phyloP scores from a whole-genome alignment of 2,888 invertebrate genomes.

The Leucoma salicis region DNA sequence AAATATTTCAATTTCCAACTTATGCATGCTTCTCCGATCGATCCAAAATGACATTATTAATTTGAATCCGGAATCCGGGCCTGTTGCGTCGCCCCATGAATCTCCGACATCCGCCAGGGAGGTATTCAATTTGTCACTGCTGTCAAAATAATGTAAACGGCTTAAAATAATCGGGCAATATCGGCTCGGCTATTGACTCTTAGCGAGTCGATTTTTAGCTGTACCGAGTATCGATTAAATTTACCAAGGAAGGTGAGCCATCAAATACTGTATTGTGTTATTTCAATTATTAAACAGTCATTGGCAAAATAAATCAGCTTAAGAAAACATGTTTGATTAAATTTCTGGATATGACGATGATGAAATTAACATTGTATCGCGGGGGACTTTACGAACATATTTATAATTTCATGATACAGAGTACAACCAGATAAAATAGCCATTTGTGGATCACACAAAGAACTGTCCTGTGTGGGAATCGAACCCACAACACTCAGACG shows the following conservation, averaged over 20 bases:
- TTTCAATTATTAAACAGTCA: no score
- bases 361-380: no score
- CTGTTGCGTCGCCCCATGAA: conserved; percentile 53
- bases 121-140: conserved; percentile 69
- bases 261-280: no score
- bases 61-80: conserved; percentile 45
- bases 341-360: no score
- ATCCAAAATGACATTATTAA: conserved; percentile 49
- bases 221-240: background rate
- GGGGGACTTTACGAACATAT: no score
- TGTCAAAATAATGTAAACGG: conserved; percentile 69
- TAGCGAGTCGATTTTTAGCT: background rate
- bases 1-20: conserved; percentile 11
- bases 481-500: no score
- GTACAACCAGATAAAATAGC: no score
- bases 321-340: no score
- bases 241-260: background rate
- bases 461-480: no score
- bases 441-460: no score
- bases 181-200: conserved; percentile 34
- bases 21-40: conserved; percentile 17
- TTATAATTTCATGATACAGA: no score
- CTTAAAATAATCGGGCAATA: conserved; percentile 59
- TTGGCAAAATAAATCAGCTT: no score
- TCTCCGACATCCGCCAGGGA: conserved; percentile 66